phyloP scores from a whole-genome alignment of 37 sponge, comb jelly and placozoan genomes.

The Cliona cf. orientalis region DNA sequence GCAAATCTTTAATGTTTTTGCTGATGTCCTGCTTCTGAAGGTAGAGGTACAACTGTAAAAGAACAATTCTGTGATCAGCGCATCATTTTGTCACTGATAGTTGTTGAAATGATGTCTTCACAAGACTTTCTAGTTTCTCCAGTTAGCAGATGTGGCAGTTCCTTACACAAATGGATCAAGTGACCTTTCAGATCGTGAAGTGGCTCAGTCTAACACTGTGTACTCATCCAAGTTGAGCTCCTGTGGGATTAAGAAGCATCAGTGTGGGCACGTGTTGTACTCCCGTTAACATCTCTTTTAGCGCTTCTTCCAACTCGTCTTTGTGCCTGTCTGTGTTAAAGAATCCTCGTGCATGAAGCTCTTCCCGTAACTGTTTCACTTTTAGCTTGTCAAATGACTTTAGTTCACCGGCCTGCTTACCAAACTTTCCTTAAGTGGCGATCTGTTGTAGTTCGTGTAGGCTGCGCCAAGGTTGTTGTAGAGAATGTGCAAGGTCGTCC shows the following conservation, averaged over 20 bases:
- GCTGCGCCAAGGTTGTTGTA: slow-evolving; percentile 8
- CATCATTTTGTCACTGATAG: not conserved
- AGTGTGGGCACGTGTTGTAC: slow-evolving; percentile 4
- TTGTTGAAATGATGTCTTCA: not conserved
- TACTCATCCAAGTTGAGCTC: not conserved
- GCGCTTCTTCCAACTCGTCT: not conserved
- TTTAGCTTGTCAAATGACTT: slow-evolving; percentile 23
- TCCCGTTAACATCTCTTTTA: not conserved
- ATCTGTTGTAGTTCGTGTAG: slow-evolving; percentile 9
- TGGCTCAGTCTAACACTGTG: slow-evolving; percentile 5
- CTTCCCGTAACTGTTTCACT: not conserved
- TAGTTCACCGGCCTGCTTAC: slow-evolving; percentile 9
- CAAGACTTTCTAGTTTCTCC: not conserved
- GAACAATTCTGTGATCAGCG: not conserved
- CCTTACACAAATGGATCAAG: not conserved
- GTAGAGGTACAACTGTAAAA: not conserved
- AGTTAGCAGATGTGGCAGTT: not conserved
- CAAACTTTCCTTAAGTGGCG: slow-evolving; percentile 12
- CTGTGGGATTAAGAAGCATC: not conserved
- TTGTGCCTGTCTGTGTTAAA: not conserved
- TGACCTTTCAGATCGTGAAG: not conserved
- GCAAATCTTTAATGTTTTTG: not conserved
- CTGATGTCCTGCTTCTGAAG: not conserved
- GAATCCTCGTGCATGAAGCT: not conserved
- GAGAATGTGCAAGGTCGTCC: slow-evolving; percentile 33